A percentile compares a stretch with the other conserved stretches of the same genome.
Evolutionary conservation across 2,113 vertebrate genomes (phyloP).

Genomic region (Platichthys stellatus): DNA sequence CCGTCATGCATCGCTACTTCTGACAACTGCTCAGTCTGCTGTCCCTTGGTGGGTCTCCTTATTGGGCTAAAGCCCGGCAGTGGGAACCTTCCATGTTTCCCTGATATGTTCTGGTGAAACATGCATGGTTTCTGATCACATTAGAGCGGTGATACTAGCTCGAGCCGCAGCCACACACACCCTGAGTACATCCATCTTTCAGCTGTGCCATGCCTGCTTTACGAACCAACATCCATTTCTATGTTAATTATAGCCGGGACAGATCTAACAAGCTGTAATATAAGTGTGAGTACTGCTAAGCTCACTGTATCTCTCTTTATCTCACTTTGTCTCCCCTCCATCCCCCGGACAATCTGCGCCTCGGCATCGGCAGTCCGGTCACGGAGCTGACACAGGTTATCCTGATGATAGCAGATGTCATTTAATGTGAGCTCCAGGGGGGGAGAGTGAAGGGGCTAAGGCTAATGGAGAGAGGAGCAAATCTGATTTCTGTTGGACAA

Average conservation of each 20-base stretch:
- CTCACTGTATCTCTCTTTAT: slow-evolving; percentile 42
- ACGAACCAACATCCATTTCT: slow-evolving; percentile 69
- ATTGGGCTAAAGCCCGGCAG: slow-evolving; percentile 40
- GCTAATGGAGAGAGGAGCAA: slow-evolving; percentile 77
- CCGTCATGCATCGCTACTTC: slow-evolving; percentile 67
- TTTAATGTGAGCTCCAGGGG: slow-evolving; percentile 76
- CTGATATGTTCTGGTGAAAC: slow-evolving; percentile 42
- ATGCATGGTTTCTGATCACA: slow-evolving; percentile 55
- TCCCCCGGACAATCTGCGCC: slow-evolving; percentile 29
- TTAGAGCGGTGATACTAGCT: slow-evolving; percentile 42
- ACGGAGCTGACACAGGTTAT: slow-evolving; percentile 69
- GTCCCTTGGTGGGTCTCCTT: slow-evolving; percentile 59
- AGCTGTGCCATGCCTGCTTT: slow-evolving; percentile 56
- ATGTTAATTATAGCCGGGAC: slow-evolving; percentile 70
- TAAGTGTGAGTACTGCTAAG: slow-evolving; percentile 48
- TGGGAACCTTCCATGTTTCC: slow-evolving; percentile 50
- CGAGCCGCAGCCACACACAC: slow-evolving; percentile 1
- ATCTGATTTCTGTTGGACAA: slow-evolving; percentile 79
- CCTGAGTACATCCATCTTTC: slow-evolving; percentile 35
- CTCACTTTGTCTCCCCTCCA: slow-evolving; percentile 30
- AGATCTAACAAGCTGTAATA: slow-evolving; percentile 64
- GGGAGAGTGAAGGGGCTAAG: slow-evolving; percentile 58
- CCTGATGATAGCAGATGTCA: slow-evolving; percentile 78
- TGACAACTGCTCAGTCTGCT: slow-evolving; percentile 67
- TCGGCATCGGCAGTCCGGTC: slow-evolving; percentile 60